Evolutionary conservation across 2,888 invertebrate species (phyloP), one percentile per base, ranked within the genome.

Genomic region (Heliconius erato): DNA sequence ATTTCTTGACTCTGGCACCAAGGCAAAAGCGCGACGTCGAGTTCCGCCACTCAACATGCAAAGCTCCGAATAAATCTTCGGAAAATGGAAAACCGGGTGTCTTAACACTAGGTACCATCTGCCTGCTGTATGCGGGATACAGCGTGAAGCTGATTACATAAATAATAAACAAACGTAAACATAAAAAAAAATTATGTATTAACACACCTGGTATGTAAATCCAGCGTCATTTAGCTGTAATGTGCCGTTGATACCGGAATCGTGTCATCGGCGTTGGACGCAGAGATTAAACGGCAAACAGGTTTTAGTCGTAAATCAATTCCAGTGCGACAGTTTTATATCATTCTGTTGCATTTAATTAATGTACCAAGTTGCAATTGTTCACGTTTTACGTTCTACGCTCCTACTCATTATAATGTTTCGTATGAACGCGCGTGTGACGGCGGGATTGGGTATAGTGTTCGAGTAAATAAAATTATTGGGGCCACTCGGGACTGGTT

Each of bases 251-350:
- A 94, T 93, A 89, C 92, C 91, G 88, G 91, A 91, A 90, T 92
- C 95, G 95, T 95, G 95, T 92, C 93, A 89, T 89, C 88, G 88
- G 86, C 89, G 88, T 87, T 88, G 89, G 88, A 87, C 87, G 89
- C 86, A 86, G 92, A 93, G 95, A 94, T 95, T 95, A 94, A 91
- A 93, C 89, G 86, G 90, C 92, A 94, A 94, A 94, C 91, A 94
- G 91, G 91, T 89, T 93, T 94, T 92, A 91, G 90, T 89, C 90
- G 91, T 92, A 91, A 91, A 93, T 94, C 92, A 92, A 91, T 92
- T 92, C 89, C 89, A 89, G 88, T 90, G 91, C 89, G 88, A 88
- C 89, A 88, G 87, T 91, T 92, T 91, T 91, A 91, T 89, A 91
- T 88, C 88, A 88, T 90, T 89, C 86, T 87, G 89, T 90, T 88